A percentile compares a stretch with the other conserved stretches of the same genome.
These are phyloP conservation scores for Cylas formicarius DNA, from an alignment of 1,140 invertebrate genomes.

Conservation along the genomic window DNA sequence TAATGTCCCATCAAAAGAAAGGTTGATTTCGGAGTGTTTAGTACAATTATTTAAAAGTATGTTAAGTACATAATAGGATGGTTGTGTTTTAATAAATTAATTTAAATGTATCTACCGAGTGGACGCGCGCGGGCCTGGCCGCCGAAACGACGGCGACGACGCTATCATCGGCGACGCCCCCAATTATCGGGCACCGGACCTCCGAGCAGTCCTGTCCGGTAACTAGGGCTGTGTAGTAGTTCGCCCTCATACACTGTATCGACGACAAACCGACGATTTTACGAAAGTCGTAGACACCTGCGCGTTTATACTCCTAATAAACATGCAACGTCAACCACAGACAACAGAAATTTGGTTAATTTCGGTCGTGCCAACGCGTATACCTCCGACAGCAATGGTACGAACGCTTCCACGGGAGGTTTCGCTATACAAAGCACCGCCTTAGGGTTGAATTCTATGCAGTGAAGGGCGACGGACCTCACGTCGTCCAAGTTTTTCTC, in stretches of 20 bases:
- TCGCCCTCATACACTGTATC: slow-evolving; percentile 29
- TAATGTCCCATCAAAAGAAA: neutral
- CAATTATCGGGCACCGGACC: slow-evolving; percentile 31
- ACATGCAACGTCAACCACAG: neutral
- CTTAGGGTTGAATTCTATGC: slow-evolving; percentile 35
- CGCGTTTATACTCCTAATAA: slow-evolving; percentile 35
- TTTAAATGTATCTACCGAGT: slow-evolving; percentile 20
- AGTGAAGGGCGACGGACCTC: slow-evolving; percentile 27
- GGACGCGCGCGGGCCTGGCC: slow-evolving; percentile 22
- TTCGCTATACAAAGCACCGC: slow-evolving; percentile 34
- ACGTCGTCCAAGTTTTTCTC: slow-evolving; percentile 35
- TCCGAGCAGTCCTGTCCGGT: slow-evolving; percentile 21
- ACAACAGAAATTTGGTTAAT: neutral
- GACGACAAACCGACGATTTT: slow-evolving; percentile 37
- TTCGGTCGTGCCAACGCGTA: neutral
- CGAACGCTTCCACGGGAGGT: slow-evolving; percentile 34
- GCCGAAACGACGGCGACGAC: slow-evolving; percentile 31
- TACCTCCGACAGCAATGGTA: slow-evolving; percentile 37
- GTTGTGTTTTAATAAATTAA: no score
- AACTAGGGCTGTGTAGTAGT: slow-evolving; percentile 23
- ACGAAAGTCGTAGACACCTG: slow-evolving; percentile 29
- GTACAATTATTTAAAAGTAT: no score
- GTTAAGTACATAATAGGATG: no score
- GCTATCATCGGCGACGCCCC: slow-evolving; percentile 26
- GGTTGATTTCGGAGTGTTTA: slow-evolving; percentile 1